phyloP scores from a whole-genome alignment of 2,113 vertebrate genomes.

The Montifringilla adamsi region DNA sequence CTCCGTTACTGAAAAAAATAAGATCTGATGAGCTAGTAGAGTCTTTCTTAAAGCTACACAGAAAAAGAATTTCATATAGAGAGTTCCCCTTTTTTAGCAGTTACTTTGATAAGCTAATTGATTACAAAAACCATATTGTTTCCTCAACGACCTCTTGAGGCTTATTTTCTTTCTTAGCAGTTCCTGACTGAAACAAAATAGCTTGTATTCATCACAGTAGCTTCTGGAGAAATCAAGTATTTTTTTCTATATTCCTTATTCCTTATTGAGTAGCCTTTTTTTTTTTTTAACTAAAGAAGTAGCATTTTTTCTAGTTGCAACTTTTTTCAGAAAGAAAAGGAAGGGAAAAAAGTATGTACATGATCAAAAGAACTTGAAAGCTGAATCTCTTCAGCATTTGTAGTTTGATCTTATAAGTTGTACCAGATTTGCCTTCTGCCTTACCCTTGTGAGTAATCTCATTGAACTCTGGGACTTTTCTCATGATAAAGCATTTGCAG shows the following conservation, averaged over 20 bases:
- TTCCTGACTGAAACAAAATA: not conserved
- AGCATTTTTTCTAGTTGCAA: not conserved
- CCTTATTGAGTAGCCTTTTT: not conserved
- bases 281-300: not conserved
- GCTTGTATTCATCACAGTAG: not conserved
- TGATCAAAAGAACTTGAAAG: slow-evolving; percentile 39
- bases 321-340: not conserved
- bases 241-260: not conserved
- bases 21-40: not conserved
- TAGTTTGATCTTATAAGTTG: slow-evolving; percentile 6
- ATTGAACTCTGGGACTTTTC: slow-evolving; percentile 29
- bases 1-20: not conserved
- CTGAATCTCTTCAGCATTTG: not conserved
- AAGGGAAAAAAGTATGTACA: not conserved
- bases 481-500: slow-evolving; percentile 12
- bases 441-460: slow-evolving; percentile 34
- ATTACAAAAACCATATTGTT: not conserved
- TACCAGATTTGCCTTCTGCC: not conserved
- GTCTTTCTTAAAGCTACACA: not conserved
- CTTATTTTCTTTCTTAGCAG: not conserved
- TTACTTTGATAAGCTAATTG: not conserved
- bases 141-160: not conserved
- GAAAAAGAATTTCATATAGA: not conserved
- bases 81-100: not conserved
- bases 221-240: not conserved